Percentiles rank a stretch among this genome's conserved stretches.
phyloP scores from a whole-genome alignment of 2,797 vertebrate species.

The Erpetoichthys calabaricus region DNA sequence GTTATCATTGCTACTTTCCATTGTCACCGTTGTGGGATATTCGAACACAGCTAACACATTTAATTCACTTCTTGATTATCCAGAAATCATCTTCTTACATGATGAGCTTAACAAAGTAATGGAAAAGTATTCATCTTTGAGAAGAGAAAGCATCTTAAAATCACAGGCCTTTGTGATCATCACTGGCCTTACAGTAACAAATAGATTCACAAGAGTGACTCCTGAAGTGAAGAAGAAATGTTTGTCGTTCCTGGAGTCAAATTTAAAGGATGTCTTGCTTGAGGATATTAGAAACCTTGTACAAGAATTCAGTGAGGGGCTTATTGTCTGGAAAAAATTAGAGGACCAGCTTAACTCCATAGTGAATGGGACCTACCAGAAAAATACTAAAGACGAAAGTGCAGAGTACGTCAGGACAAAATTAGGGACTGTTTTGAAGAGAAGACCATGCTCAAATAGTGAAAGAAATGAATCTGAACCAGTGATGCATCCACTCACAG shows the following conservation, averaged over 20 bases:
- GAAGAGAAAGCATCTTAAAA: not conserved
- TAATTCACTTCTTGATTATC: not conserved
- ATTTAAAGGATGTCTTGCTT: not conserved
- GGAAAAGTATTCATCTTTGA: conserved; percentile 1
- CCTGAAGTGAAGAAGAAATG: not conserved
- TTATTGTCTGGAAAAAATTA: not conserved
- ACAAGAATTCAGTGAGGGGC: too few relatives aligned
- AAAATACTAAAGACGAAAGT: conserved; percentile 9
- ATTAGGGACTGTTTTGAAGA: conserved; percentile 26
- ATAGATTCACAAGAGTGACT: not conserved
- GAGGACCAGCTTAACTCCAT: not conserved
- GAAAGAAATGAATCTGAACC: conserved; percentile 20
- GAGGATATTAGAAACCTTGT: not conserved
- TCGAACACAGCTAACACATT: not conserved
- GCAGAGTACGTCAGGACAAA: rapidly evolving
- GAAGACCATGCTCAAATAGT: conserved; percentile 24
- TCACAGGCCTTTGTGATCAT: conserved; percentile 1
- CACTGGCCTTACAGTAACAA: not conserved
- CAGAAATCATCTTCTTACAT: conserved; percentile 1
- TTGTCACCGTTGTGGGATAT: not conserved
- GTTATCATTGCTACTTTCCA: not conserved
- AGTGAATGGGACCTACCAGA: conserved; percentile 21
- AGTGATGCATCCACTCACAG: rapidly evolving
- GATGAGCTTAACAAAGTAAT: not conserved
- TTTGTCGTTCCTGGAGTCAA: not conserved